These are phyloP conservation scores for Drosophila birchii DNA, from an alignment of 2,888 invertebrate genomes.

Conservation along the genomic window DNA sequence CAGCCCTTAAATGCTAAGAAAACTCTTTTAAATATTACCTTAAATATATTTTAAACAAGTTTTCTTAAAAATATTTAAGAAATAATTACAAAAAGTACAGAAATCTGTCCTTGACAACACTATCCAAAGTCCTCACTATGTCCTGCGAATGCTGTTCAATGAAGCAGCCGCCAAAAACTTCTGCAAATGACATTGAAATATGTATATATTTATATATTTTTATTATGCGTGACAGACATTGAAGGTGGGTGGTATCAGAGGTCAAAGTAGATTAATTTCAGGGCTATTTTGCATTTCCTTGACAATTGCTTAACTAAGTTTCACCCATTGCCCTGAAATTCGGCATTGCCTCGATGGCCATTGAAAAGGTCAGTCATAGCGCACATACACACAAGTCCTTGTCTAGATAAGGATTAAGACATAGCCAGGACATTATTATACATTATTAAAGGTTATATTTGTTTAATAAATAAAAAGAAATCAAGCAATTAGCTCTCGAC, in stretches of 20 bases:
- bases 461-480: not conserved
- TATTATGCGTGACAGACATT: constrained; percentile 26
- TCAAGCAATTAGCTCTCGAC: not conserved
- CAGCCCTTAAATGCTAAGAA: not conserved
- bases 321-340: constrained; percentile 13
- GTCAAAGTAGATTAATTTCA: constrained; percentile 52
- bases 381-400: constrained; percentile 17
- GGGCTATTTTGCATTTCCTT: constrained; percentile 49
- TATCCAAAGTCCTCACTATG: not conserved
- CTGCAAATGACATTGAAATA: constrained; percentile 69
- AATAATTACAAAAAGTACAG: too few relatives aligned
- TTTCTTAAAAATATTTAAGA: not conserved
- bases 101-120: not conserved
- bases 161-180: constrained; percentile 39
- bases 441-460: not conserved
- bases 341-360: constrained; percentile 31
- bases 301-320: constrained; percentile 32
- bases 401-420: constrained; percentile 8
- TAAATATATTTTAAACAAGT: not conserved
- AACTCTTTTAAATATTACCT: not conserved
- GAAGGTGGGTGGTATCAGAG: not conserved
- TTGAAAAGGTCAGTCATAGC: constrained; percentile 28
- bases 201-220: not conserved
- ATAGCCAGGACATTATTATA: not conserved
- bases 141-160: constrained; percentile 7